Evolutionary conservation across 2,113 vertebrate genomes (phyloP).

Genomic region (Alosa alosa): DNA sequence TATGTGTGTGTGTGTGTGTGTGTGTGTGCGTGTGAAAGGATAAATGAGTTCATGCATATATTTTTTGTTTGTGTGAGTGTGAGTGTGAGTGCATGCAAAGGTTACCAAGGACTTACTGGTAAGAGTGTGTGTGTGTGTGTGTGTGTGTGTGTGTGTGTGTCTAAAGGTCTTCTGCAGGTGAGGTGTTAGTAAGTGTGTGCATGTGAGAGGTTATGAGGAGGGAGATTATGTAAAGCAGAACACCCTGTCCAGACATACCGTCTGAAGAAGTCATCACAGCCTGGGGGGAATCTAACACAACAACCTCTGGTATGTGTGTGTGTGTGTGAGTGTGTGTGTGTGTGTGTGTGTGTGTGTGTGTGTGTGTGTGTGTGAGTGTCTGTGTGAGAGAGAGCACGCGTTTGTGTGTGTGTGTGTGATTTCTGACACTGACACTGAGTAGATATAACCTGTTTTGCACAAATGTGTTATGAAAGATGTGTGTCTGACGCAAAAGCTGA

Average conservation of each 20-base stretch:
- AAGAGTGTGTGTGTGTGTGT: neutral
- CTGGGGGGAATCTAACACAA: slow-evolving; percentile 23
- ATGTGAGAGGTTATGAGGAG: slow-evolving; percentile 1
- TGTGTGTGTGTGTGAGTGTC: neutral
- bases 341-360: neutral
- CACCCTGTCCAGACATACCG: neutral
- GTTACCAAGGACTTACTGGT: neutral
- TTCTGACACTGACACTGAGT: slow-evolving; percentile 28
- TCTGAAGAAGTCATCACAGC: slow-evolving; percentile 1
- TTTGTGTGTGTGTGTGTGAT: neutral
- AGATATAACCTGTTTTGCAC: neutral
- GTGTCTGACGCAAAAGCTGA: neutral
- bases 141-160: neutral
- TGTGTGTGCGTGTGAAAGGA: neutral
- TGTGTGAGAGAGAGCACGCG: neutral
- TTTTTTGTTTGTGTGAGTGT: neutral
- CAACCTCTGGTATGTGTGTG: slow-evolving; percentile 33
- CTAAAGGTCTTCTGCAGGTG: neutral
- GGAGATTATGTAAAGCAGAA: slow-evolving; percentile 8
- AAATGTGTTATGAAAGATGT: neutral
- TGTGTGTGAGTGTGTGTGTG: neutral
- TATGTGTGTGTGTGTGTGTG: neutral
- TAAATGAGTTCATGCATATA: neutral
- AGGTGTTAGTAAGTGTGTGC: neutral
- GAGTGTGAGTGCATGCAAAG: neutral